These are phyloP conservation scores for Dendroctonus ponderosae DNA, from an alignment of 1,140 invertebrate species.

Conservation along the genomic window DNA sequence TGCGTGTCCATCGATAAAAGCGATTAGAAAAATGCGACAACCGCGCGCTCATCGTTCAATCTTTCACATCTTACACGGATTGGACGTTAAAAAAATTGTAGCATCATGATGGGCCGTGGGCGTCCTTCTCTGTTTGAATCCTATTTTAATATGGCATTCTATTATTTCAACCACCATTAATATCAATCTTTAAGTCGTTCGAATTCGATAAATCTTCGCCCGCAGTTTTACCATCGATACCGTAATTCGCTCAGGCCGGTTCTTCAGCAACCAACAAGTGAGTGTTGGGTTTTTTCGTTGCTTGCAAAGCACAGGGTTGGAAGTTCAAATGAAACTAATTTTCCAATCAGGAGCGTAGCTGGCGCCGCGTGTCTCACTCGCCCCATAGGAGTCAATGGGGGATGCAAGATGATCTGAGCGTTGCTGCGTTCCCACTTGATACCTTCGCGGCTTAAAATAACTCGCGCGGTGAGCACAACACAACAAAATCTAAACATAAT, in stretches of 20 bases:
- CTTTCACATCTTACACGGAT: conserved; percentile 28
- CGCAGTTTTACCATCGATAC: conserved; percentile 22
- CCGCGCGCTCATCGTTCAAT: conserved; percentile 23
- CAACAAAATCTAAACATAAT: too few relatives aligned
- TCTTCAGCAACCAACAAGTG: neutral
- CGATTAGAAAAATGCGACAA: conserved; percentile 23
- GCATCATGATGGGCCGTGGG: conserved; percentile 30
- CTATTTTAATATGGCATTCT: conserved; percentile 37
- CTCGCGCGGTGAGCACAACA: too few relatives aligned
- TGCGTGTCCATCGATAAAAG: conserved; percentile 6
- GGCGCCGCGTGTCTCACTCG: too few relatives aligned
- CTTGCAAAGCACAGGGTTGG: neutral
- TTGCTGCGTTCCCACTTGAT: too few relatives aligned
- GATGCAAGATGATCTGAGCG: too few relatives aligned
- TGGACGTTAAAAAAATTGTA: conserved; percentile 25
- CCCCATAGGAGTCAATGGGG: too few relatives aligned
- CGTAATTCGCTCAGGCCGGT: neutral
- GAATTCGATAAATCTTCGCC: conserved; percentile 32
- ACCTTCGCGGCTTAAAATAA: neutral
- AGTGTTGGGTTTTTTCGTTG: neutral
- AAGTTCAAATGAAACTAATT: neutral
- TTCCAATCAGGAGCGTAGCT: neutral
- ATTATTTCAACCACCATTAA: conserved; percentile 36
- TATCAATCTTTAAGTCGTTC: conserved; percentile 29
- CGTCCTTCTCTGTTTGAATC: conserved; percentile 32